Percentiles rank a stretch among this genome's conserved stretches.
These are phyloP conservation scores for Chrosomus eos DNA, from an alignment of 2,797 vertebrate species.

Conservation along the genomic window DNA sequence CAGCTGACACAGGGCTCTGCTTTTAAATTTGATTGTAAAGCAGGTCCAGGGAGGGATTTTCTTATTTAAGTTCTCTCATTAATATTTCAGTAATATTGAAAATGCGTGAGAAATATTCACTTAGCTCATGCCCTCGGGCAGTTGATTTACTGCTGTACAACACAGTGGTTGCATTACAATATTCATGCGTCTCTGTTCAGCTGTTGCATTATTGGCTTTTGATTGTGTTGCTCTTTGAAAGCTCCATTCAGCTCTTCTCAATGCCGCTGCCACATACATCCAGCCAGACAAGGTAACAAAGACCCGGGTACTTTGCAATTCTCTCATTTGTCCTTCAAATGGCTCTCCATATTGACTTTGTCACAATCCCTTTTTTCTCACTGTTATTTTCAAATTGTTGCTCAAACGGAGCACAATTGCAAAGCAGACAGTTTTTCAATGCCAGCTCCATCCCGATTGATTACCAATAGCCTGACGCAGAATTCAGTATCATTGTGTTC, in stretches of 20 bases:
- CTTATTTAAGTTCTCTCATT: constrained; percentile 48
- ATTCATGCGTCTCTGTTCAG: constrained; percentile 46
- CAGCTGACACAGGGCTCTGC: constrained; percentile 24
- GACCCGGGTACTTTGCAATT: constrained; percentile 59
- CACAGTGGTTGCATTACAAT: constrained; percentile 42
- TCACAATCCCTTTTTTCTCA: constrained; percentile 77
- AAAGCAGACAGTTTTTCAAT: constrained; percentile 98
- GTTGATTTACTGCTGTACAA: constrained; percentile 45
- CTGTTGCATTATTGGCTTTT: constrained; percentile 68
- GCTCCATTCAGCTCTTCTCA: constrained; percentile 72
- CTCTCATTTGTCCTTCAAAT: constrained; percentile 94
- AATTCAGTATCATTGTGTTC: constrained; percentile 86
- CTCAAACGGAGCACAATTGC: constrained; percentile 96
- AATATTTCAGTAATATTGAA: constrained; percentile 52
- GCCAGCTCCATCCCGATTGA: constrained; percentile 91
- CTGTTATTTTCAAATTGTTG: constrained; percentile 99
- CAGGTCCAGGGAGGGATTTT: constrained; percentile 39
- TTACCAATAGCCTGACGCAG: constrained; percentile 92
- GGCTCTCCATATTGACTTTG: constrained; percentile 90
- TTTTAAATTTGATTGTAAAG: constrained; percentile 40
- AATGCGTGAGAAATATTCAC: constrained; percentile 49
- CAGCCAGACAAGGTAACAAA: constrained; percentile 74
- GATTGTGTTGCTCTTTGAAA: constrained; percentile 68
- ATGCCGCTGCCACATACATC: constrained; percentile 71
- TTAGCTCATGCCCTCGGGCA: constrained; percentile 40